Percentiles rank a stretch among this genome's conserved stretches.
These are phyloP conservation scores for Tokudaia tokunoshimensis DNA, from an alignment of 2,797 vertebrate genomes.

Conservation along the genomic window DNA sequence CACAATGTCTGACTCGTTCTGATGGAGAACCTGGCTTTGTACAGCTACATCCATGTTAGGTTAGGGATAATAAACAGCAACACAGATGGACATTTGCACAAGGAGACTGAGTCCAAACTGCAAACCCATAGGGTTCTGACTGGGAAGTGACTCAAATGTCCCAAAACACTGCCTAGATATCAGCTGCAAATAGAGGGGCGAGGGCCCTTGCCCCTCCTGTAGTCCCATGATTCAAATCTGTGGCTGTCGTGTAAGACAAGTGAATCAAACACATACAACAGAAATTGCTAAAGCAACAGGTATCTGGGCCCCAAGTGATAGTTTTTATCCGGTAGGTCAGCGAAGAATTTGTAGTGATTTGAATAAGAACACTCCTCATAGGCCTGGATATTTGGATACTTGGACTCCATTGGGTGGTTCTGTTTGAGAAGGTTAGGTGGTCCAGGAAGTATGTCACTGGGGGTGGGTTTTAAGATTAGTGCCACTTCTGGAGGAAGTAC, in stretches of 20 bases:
- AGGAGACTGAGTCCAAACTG: background rate
- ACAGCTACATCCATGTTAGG: no score
- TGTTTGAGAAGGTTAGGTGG: background rate
- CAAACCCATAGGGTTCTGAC: background rate
- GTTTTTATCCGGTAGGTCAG: background rate
- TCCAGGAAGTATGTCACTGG: rapidly evolving
- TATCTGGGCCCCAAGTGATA: background rate
- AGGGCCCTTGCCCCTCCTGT: background rate
- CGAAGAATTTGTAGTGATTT: background rate
- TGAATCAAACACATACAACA: background rate
- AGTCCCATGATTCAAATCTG: background rate
- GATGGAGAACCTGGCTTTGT: no score
- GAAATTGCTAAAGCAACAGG: background rate
- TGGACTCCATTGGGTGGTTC: background rate
- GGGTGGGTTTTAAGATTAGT: background rate
- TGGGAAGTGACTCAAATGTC: background rate
- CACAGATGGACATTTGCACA: background rate
- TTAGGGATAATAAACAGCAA: background rate
- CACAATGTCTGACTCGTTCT: background rate
- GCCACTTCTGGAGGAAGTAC: no score
- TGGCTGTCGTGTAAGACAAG: background rate
- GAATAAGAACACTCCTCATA: background rate
- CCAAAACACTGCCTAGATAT: background rate
- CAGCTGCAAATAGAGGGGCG: background rate
- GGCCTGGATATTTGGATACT: background rate